phyloP scores from a whole-genome alignment of 2,113 vertebrate genomes.

The Oceanites oceanicus region DNA sequence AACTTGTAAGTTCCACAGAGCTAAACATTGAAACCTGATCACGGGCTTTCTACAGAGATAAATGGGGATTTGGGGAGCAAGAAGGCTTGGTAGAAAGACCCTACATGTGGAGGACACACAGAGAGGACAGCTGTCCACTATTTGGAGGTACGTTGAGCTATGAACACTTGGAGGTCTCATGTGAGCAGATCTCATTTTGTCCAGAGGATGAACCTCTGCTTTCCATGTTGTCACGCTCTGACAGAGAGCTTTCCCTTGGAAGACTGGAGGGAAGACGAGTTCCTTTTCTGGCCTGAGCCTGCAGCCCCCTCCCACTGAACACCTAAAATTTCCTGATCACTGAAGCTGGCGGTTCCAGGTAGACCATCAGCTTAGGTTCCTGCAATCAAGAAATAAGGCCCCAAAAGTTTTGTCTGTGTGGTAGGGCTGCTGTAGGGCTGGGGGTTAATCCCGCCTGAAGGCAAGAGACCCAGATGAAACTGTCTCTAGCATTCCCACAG shows the following conservation, averaged over 20 bases:
- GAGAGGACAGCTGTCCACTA: neutral
- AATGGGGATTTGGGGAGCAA: neutral
- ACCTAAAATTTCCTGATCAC: neutral
- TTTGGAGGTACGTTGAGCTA: rapidly evolving
- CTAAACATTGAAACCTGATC: neutral
- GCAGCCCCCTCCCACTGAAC: neutral
- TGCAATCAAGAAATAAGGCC: neutral
- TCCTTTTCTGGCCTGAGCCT: neutral
- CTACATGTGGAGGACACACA: neutral
- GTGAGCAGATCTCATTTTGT: neutral
- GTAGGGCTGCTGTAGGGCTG: neutral
- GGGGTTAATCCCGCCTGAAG: neutral
- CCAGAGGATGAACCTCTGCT: neutral
- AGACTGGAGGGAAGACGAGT: rapidly evolving
- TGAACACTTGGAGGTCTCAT: neutral
- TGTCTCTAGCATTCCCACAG: neutral
- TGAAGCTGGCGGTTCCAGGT: neutral
- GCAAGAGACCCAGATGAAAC: neutral
- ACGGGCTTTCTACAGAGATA: neutral
- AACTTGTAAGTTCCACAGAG: neutral
- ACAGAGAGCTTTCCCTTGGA: neutral
- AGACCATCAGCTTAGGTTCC: neutral
- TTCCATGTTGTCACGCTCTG: rapidly evolving
- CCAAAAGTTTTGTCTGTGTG: neutral
- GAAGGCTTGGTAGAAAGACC: neutral